phyloP scores from a whole-genome alignment of 2,888 invertebrate species.

The Apodemia hepburni region DNA sequence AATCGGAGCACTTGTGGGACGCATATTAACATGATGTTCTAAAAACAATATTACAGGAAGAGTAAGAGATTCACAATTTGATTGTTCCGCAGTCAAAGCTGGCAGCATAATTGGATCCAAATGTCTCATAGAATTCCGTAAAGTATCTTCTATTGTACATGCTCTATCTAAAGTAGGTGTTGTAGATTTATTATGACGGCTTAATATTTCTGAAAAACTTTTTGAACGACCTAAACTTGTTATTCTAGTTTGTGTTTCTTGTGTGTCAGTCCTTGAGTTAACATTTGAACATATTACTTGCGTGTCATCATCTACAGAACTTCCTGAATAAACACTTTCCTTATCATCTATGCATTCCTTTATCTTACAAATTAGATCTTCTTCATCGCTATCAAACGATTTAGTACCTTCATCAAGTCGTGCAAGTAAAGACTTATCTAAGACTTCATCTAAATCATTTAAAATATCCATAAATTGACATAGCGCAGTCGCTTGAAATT shows the following conservation, averaged over 20 bases:
- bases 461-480: conserved; percentile 78
- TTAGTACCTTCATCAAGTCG: conserved; percentile 62
- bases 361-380: conserved; percentile 70
- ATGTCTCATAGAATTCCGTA: conserved; percentile 68
- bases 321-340: conserved; percentile 48
- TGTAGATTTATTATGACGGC: conserved; percentile 43
- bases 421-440: conserved; percentile 75
- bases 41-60: conserved; percentile 70
- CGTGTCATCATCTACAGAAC: conserved; percentile 60
- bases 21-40: conserved; percentile 67
- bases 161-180: conserved; percentile 53
- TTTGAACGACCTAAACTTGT: conserved; percentile 56
- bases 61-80: conserved; percentile 58
- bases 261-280: background rate
- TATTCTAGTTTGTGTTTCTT: conserved; percentile 39
- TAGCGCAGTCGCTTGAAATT: conserved; percentile 70
- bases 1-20: conserved; percentile 70
- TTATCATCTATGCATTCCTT: conserved; percentile 57
- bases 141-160: conserved; percentile 52
- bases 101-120: conserved; percentile 69
- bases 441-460: conserved; percentile 79
- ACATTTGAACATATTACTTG: conserved; percentile 51
- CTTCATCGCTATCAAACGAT: conserved; percentile 63
- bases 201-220: conserved; percentile 62
- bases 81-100: conserved; percentile 52